These are phyloP conservation scores for Scyliorhinus canicula DNA, from an alignment of 2,797 vertebrate genomes.

Conservation along the genomic window DNA sequence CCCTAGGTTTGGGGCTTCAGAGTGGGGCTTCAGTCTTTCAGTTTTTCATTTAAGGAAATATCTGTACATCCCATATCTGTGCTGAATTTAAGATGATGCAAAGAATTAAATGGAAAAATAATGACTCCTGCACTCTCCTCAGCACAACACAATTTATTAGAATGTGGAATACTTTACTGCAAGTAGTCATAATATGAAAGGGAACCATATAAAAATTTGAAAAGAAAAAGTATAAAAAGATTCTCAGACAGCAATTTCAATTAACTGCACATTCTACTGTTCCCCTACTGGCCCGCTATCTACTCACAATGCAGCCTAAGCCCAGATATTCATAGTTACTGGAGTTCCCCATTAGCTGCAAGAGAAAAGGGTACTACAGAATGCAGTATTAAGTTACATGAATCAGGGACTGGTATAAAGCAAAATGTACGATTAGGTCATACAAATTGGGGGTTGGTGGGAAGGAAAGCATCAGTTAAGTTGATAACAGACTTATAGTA, in stretches of 20 bases:
- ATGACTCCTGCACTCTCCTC: no score
- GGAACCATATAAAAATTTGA: neutral
- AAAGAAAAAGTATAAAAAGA: neutral
- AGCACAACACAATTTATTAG: neutral
- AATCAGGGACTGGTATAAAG: neutral
- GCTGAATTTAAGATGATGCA: neutral
- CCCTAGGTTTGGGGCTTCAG: no score
- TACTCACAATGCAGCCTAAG: neutral
- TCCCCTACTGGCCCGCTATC: neutral
- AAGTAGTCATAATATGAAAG: neutral
- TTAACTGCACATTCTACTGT: neutral
- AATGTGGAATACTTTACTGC: neutral
- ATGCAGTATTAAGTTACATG: neutral
- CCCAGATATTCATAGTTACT: neutral
- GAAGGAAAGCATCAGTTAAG: neutral
- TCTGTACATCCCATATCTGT: no score
- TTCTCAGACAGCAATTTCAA: neutral
- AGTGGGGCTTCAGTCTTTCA: no score
- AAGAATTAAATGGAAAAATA: neutral
- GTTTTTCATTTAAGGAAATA: no score
- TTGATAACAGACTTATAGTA: neutral
- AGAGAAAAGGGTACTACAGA: neutral
- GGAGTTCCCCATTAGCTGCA: neutral
- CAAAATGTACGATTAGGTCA: neutral
- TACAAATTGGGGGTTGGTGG: neutral